Conservation (phyloP, 1,140 invertebrate species). For the Aporrectodea caliginosa region DNA sequence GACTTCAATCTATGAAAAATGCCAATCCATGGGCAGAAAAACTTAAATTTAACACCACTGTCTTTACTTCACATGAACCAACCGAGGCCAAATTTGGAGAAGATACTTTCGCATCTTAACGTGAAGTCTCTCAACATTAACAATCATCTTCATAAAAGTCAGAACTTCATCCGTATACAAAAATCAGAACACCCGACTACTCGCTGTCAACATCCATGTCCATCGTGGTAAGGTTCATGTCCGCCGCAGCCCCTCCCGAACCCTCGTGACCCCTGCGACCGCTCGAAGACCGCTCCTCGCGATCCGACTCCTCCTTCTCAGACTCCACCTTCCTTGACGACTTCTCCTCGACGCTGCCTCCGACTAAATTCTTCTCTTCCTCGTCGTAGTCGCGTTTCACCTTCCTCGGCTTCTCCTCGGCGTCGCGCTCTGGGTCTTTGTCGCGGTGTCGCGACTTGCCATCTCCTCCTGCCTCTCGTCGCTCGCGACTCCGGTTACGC, state of each 20-base stretch:
- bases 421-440: conserved; percentile 2
- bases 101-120: too few relatives aligned
- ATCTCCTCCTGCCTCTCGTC: too few relatives aligned
- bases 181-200: too few relatives aligned
- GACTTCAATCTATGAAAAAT: too few relatives aligned
- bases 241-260: conserved; percentile 26
- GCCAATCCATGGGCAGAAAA: too few relatives aligned
- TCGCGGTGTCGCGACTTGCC: neutral
- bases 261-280: conserved; percentile 36
- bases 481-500: neutral
- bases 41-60: too few relatives aligned
- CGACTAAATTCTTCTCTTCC: conserved; percentile 38
- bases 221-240: conserved; percentile 39
- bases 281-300: neutral
- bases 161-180: too few relatives aligned
- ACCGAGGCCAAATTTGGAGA: too few relatives aligned
- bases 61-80: too few relatives aligned
- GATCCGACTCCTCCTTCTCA: neutral
- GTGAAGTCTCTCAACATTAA: too few relatives aligned
- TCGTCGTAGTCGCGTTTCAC: conserved; percentile 60
- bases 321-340: conserved; percentile 35
- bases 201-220: conserved; percentile 43
- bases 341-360: conserved; percentile 43
- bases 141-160: too few relatives aligned
- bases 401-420: conserved; percentile 36